These are phyloP conservation scores for Hippoglossus stenolepis DNA, from an alignment of 2,113 vertebrate genomes.

Conservation along the genomic window DNA sequence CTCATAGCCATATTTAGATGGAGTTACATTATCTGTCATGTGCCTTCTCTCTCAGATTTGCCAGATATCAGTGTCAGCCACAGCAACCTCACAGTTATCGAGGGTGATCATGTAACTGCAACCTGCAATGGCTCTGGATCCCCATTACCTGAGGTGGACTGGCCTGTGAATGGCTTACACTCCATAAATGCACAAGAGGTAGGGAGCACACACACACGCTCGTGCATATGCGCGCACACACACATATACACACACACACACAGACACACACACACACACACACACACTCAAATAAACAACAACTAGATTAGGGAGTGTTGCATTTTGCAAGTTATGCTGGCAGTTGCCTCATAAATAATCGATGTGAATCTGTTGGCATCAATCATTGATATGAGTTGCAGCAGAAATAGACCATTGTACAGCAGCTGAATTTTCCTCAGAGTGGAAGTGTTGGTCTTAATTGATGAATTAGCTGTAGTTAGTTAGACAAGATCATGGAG, in stretches of 20 bases:
- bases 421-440: background rate
- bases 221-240: background rate
- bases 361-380: conserved; percentile 7
- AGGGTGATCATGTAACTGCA: conserved; percentile 89
- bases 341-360: background rate
- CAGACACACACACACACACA: no score
- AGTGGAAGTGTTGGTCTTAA: no score
- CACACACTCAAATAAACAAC: background rate
- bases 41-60: conserved; percentile 81
- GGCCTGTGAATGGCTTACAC: conserved; percentile 89
- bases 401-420: background rate
- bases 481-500: no score
- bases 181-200: conserved; percentile 89
- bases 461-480: no score
- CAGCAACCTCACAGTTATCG: conserved; percentile 90
- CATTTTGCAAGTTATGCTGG: no score
- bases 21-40: background rate
- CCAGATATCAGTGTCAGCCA: conserved; percentile 94
- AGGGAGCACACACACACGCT: conserved; percentile 3
- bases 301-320: background rate
- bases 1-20: no score
- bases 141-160: conserved; percentile 93
- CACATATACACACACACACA: background rate
- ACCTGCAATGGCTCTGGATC: conserved; percentile 93
- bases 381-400: background rate